Conservation (phyloP, 2,113 vertebrate genomes). For the Pimephales promelas region DNA sequence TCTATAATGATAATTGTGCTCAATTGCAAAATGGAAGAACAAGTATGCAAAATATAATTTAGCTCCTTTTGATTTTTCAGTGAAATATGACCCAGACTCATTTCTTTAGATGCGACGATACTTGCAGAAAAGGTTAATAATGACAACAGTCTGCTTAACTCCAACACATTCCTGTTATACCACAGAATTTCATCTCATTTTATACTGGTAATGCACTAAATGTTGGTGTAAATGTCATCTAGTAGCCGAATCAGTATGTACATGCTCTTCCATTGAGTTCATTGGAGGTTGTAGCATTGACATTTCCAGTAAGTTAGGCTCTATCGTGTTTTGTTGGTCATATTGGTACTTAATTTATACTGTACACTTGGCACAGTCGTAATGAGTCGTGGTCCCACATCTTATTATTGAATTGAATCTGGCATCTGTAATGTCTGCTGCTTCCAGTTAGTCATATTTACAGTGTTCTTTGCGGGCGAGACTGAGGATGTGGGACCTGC, state of each 20-base stretch:
- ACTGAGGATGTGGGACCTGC: background rate
- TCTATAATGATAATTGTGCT: background rate
- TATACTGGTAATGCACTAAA: constrained; percentile 64
- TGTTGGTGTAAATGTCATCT: constrained; percentile 41
- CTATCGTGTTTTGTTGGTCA: background rate
- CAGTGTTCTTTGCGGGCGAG: background rate
- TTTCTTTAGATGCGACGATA: background rate
- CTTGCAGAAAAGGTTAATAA: background rate
- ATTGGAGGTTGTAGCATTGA: constrained; percentile 28
- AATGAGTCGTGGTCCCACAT: background rate
- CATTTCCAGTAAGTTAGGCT: constrained; percentile 1
- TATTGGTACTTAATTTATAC: constrained; percentile 28
- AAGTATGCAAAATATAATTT: background rate
- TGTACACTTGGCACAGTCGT: constrained; percentile 5
- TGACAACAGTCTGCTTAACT: background rate
- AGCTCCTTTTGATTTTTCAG: background rate
- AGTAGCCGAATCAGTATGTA: background rate
- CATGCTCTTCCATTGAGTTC: background rate
- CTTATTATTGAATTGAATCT: constrained; percentile 4
- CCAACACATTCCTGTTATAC: background rate
- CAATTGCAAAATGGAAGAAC: background rate
- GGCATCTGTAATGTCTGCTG: background rate
- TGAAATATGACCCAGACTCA: background rate
- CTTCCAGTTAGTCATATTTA: background rate
- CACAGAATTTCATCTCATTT: constrained; percentile 23